Conservation (phyloP, 35 echinoderm and acorn worm species). For the Eucidaris tribuloides region DNA sequence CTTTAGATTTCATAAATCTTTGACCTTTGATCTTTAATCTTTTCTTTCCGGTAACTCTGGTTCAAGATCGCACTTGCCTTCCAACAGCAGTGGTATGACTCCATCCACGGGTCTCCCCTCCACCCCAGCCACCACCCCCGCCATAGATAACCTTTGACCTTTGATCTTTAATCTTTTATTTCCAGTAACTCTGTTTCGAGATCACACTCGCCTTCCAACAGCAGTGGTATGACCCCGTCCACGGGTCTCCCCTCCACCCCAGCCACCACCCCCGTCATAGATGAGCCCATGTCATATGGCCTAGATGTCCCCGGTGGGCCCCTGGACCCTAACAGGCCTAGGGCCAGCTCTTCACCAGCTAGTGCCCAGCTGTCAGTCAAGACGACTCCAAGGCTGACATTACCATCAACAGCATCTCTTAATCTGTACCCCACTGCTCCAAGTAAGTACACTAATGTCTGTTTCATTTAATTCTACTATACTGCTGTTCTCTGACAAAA, state of each 20-base stretch:
- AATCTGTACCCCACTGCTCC: slow-evolving; percentile 45
- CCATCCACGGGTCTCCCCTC: background rate
- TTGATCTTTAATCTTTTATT: no score
- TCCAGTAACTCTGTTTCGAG: background rate
- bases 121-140: no score
- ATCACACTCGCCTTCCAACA: slow-evolving; percentile 24
- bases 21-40: no score
- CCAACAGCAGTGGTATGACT: no score
- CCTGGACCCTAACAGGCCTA: slow-evolving; percentile 57
- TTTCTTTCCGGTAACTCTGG: no score
- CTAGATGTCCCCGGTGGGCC: slow-evolving; percentile 44
- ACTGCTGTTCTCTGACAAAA: no score
- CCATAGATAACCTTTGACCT: no score
- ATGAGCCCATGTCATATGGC: slow-evolving; percentile 31
- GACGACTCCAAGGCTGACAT: background rate
- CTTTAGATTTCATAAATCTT: no score
- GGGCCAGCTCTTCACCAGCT: slow-evolving; percentile 75
- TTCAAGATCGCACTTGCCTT: no score
- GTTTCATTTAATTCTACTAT: no score
- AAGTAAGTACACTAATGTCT: no score
- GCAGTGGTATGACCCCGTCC: slow-evolving; percentile 14
- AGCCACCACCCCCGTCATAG: slow-evolving; percentile 9
- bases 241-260: slow-evolving; percentile 31
- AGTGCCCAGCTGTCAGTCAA: slow-evolving; percentile 59
- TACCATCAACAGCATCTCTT: background rate